Percentiles rank a stretch among this genome's conserved stretches.
Evolutionary conservation across 2,888 invertebrate genomes (phyloP).

Genomic region (Caenorhabditis wallacei): DNA sequence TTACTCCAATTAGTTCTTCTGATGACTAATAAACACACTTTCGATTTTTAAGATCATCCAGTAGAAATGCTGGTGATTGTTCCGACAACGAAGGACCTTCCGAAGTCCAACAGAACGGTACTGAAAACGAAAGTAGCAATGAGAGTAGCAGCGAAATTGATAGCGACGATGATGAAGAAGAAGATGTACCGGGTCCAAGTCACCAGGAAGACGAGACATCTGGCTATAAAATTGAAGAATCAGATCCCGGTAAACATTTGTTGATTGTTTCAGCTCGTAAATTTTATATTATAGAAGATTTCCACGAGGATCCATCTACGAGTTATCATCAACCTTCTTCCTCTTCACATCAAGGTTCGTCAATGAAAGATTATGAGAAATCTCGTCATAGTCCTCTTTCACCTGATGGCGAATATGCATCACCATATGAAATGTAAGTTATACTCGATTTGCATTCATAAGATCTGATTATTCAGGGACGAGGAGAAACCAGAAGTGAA

Average conservation of each 20-base stretch:
- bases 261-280: no score
- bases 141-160: no score
- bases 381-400: background rate
- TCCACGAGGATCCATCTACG: background rate
- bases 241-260: no score
- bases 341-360: background rate
- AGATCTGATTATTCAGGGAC: background rate
- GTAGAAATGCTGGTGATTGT: background rate
- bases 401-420: background rate
- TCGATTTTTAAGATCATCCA: slow-evolving; percentile 4
- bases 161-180: background rate
- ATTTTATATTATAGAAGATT: no score
- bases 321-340: background rate
- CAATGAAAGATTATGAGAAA: background rate
- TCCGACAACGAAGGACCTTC: background rate
- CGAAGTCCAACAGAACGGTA: no score
- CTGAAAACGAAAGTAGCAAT: no score
- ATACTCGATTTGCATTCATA: background rate
- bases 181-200: background rate
- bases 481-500: background rate
- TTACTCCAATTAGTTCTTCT: no score
- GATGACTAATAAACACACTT: no score
- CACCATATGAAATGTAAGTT: slow-evolving; percentile 1
- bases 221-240: no score
- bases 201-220: background rate